Conservation (phyloP, 2,113 vertebrate species). For the Scalopus aquaticus region DNA sequence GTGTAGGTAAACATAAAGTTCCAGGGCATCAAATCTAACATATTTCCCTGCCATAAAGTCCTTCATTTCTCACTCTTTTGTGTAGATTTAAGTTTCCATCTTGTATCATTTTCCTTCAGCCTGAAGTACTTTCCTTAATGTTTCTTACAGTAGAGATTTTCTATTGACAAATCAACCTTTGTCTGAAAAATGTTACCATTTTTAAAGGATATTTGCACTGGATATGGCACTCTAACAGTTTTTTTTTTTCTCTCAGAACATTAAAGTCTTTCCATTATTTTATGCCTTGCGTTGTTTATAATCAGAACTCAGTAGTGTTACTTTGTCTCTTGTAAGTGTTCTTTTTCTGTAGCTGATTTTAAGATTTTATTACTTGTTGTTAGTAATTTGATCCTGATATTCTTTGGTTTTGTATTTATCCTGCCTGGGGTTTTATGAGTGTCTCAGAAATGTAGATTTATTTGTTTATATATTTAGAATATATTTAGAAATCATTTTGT, state of each 20-base stretch:
- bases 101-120: background rate
- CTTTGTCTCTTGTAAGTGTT: background rate
- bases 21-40: conserved; percentile 93
- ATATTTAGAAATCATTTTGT: conserved; percentile 4
- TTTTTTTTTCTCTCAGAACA: conserved; percentile 5
- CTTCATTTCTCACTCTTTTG: conserved; percentile 82
- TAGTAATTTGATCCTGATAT: conserved; percentile 13
- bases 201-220: conserved; percentile 41
- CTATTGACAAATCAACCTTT: background rate
- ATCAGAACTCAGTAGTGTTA: conserved; percentile 29
- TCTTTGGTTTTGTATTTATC: background rate
- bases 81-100: background rate
- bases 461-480: conserved; percentile 20
- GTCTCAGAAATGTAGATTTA: background rate
- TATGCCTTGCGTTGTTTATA: background rate
- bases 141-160: background rate
- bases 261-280: background rate
- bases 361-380: conserved; percentile 16
- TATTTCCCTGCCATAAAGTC: conserved; percentile 92
- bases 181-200: conserved; percentile 25
- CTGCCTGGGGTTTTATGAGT: background rate
- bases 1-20: conserved; percentile 87
- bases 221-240: background rate
- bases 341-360: background rate
- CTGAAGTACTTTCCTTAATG: background rate